phyloP scores from a whole-genome alignment of 1,140 invertebrate genomes.

The Yoshiicerus persimilis region DNA sequence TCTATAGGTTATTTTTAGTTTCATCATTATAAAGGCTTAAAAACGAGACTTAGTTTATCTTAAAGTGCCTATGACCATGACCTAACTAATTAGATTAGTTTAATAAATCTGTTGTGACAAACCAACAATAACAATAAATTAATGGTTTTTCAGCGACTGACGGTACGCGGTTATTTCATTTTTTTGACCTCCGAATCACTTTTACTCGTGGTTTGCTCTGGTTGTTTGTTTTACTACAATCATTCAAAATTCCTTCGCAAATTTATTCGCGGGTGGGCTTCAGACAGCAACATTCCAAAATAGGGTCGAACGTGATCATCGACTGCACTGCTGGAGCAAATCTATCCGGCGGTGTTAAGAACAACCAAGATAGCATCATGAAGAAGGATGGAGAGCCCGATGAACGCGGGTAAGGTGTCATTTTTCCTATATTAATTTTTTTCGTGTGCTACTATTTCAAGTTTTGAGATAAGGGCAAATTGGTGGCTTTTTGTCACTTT shows the following conservation, averaged over 20 bases:
- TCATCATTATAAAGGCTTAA: too few relatives aligned
- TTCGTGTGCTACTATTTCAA: not conserved
- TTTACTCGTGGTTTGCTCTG: not conserved
- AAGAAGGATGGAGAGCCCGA: slow-evolving; percentile 49
- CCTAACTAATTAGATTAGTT: too few relatives aligned
- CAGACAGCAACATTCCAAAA: slow-evolving; percentile 48
- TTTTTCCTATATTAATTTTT: not conserved
- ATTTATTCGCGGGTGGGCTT: slow-evolving; percentile 35
- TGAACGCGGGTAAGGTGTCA: slow-evolving; percentile 44
- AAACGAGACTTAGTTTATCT: too few relatives aligned
- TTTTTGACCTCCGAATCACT: not conserved
- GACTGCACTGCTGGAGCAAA: slow-evolving; percentile 50
- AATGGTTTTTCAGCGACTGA: not conserved
- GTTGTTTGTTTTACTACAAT: not conserved
- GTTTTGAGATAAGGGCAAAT: too few relatives aligned
- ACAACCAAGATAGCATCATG: slow-evolving; percentile 47
- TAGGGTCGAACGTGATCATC: slow-evolving; percentile 50
- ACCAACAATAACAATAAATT: not conserved
- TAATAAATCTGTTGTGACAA: too few relatives aligned
- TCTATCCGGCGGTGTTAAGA: slow-evolving; percentile 49
- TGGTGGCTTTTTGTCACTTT: too few relatives aligned
- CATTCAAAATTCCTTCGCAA: slow-evolving; percentile 43
- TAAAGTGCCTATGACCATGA: too few relatives aligned
- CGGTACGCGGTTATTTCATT: not conserved
- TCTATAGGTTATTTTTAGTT: too few relatives aligned